These are phyloP conservation scores for Sakesphorus luctuosus DNA, from an alignment of 2,113 vertebrate species.

Conservation along the genomic window DNA sequence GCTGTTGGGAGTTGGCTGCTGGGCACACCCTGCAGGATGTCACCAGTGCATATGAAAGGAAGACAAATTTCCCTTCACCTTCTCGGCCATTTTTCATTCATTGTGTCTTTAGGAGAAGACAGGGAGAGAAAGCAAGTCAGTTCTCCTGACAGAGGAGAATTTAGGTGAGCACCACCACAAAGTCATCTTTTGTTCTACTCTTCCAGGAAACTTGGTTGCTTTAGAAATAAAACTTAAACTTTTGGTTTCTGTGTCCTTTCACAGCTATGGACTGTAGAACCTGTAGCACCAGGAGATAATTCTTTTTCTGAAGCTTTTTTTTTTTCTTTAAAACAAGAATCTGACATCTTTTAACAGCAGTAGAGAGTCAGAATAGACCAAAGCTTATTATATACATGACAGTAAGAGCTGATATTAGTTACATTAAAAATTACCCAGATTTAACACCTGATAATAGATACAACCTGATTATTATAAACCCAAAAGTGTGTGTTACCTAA, in stretches of 20 bases:
- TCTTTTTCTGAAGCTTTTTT: not conserved
- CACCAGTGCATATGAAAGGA: not conserved
- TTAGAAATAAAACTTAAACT: not conserved
- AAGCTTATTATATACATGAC: not conserved
- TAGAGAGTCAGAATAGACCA: not conserved
- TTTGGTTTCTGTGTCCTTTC: not conserved
- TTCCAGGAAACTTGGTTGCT: not conserved
- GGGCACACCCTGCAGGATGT: not conserved
- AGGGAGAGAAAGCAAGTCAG: not conserved
- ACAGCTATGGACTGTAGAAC: not conserved
- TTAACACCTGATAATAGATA: not conserved
- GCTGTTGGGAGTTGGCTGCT: not conserved
- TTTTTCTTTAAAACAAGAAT: not conserved
- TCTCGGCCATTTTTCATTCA: constrained; percentile 19
- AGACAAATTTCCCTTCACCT: constrained; percentile 45
- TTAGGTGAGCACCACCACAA: not conserved
- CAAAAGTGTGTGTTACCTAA: not conserved
- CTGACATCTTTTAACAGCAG: not conserved
- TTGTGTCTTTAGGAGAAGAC: not conserved
- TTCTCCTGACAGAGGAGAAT: constrained; percentile 38
- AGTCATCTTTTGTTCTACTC: not conserved
- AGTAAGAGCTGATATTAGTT: not conserved
- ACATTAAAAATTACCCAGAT: not conserved
- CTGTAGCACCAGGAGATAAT: not conserved
- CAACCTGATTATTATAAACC: not conserved